Base-by-base conservation (phyloP, 2,797 vertebrate species). In the Pipistrellus pygmaeus region DNA sequence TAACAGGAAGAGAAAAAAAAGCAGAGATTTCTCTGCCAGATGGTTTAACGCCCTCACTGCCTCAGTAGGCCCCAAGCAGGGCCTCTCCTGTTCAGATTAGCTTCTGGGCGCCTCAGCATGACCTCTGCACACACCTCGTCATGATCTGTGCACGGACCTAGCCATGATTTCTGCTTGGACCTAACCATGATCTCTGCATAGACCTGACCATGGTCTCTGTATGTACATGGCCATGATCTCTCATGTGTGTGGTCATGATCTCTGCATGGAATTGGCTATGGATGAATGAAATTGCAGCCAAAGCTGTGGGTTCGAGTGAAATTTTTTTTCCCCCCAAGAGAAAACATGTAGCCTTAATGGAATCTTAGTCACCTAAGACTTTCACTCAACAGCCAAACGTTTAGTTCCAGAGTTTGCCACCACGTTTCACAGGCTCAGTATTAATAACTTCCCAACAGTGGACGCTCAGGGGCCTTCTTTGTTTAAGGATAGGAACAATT, bases 371-470 rank as follows among this genome's bases (percentile, higher is more conserved):
- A 41, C 53, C 20, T 27, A 30, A 73, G 25, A 41, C 48, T 57
- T 86, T 73, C 77, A 88, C 12, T 81, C 71, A 75, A 71, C 8
- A 71, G 44, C 51, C 78, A 69, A 78, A 35, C 6, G 38, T 35
- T 51, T 21, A 51, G 46, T n/a, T 44, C 38, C 21, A 46, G 23
- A 41, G 27, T 21, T 6, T n/a, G 57, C 73, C 5, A 57, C 14
- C 66, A 75, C 51, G 17, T 55, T 20, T 89, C 41, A n/a, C 8
- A 57, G 13, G 27, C 9, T 82, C 32, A 17, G 21, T 4, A 41
- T 44, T 69, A 46, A 21, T 6, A 91, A 88, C 46, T 72, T 93
- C 35, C 25, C 46, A 76, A 53, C 2, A 66, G 15, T 4, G 44
- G 51, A 81, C 20, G 30, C 8, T 88, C 41, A 8, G 4, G 23